Percentiles rank a stretch among this genome's conserved stretches.
phyloP scores from a whole-genome alignment of 2,113 vertebrate genomes.

The Apteryx owenii region DNA sequence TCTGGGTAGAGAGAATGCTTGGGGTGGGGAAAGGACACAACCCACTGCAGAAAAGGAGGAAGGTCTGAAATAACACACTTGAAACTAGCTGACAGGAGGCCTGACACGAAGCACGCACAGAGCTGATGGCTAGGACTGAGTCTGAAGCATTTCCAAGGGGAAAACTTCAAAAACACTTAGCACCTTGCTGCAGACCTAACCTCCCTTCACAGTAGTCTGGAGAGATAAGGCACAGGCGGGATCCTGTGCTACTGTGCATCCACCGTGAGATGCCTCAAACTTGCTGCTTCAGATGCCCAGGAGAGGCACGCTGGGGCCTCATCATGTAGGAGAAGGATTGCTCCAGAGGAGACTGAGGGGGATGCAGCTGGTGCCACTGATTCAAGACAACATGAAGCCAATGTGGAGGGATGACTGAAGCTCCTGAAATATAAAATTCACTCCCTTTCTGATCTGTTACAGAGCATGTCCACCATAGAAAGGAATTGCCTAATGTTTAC shows the following conservation, averaged over 20 bases:
- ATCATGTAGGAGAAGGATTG: accelerated
- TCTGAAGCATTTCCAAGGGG: neutral
- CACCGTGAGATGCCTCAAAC: neutral
- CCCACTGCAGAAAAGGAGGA: neutral
- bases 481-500: neutral
- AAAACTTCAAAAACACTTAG: neutral
- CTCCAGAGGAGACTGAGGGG: neutral
- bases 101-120: neutral
- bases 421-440: neutral
- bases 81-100: neutral
- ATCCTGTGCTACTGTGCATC: neutral
- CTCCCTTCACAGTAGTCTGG: neutral
- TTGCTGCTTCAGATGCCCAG: neutral
- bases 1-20: neutral
- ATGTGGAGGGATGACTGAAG: neutral
- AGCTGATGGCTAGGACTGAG: neutral
- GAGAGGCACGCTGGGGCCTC: neutral
- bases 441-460: neutral
- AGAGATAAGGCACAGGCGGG: neutral
- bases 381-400: neutral
- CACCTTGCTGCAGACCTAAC: neutral
- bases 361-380: neutral
- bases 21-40: neutral
- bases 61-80: neutral
- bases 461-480: accelerated